phyloP scores from a whole-genome alignment of 1,140 invertebrate species.

The Tetramorium parvispinum region DNA sequence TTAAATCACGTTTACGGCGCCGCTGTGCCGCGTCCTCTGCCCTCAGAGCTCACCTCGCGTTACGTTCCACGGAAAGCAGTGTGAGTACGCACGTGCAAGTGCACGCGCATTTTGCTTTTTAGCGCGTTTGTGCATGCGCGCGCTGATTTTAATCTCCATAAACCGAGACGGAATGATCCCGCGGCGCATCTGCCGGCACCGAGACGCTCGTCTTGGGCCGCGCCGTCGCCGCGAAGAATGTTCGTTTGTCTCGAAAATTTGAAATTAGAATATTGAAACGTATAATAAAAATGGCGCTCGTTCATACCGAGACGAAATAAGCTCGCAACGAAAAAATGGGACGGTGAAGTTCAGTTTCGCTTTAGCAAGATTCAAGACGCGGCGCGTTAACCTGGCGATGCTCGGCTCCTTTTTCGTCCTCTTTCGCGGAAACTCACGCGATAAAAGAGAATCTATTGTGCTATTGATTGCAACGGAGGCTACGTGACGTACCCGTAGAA shows the following conservation, averaged over 20 bases:
- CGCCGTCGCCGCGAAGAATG: background rate
- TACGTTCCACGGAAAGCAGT: background rate
- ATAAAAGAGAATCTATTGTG: slow-evolving; percentile 55
- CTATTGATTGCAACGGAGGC: slow-evolving; percentile 51
- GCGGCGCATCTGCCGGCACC: slow-evolving; percentile 15
- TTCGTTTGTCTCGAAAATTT: background rate
- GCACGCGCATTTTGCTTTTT: background rate
- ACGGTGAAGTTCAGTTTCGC: slow-evolving; percentile 35
- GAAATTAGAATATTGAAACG: slow-evolving; percentile 27
- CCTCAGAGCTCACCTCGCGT: background rate
- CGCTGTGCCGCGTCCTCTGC: slow-evolving; percentile 28
- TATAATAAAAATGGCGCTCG: slow-evolving; percentile 34
- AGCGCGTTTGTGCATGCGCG: background rate
- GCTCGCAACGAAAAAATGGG: background rate
- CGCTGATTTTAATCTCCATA: slow-evolving; percentile 56
- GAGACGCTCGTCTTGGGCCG: background rate
- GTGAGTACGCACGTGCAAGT: background rate
- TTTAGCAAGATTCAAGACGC: slow-evolving; percentile 25
- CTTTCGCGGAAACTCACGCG: slow-evolving; percentile 28
- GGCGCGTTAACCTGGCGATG: background rate
- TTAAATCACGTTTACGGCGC: slow-evolving; percentile 54
- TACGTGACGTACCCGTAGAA: slow-evolving; percentile 44
- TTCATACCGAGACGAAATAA: background rate
- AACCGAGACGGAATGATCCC: slow-evolving; percentile 29
- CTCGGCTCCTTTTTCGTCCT: slow-evolving; percentile 13